Base-by-base conservation (phyloP, 2,113 vertebrate genomes). In the Phasianus colchicus region DNA sequence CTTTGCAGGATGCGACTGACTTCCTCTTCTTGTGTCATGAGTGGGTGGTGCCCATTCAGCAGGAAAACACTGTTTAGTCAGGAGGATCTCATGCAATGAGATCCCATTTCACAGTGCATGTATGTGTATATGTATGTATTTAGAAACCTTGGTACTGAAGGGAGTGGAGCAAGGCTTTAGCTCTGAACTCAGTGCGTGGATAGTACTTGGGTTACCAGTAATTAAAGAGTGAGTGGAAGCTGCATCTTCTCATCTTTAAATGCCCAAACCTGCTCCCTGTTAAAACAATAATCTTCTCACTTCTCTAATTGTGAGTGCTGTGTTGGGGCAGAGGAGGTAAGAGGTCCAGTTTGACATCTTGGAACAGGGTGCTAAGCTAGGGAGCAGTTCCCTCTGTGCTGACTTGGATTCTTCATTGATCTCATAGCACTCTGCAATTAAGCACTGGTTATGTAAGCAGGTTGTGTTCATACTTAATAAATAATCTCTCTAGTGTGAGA, bases 11-110 rank as follows among this genome's bases (percentile, higher is more conserved):
- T 90, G 57, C 2, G 2, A 10, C 25, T 75, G 25, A 12, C 54
- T 94, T 91, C 76, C 92, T 83, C 12, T 17, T 77, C 40, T 63
- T 88, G 50, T 86, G 87, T 71, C 50, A 63, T 15, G 55, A 54
- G 45, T 71, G 79, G 64, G 52, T 78, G 76, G 71, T 81, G 61
- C 47, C 65, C 25, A 10, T 4, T 2, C 40, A 29, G 60, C 45
- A 16, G 67, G 55, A 11, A 45, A 48, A 30, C 13, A 1, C 29
- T 79, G 7, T 40, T 88, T 30, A 13, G 34, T 34, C 36, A 34
- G 67, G 54, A 78, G 69, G 16, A 29, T 79, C 79, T 88, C 13
- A 1, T 77, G 45, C 64, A 34, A 1, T 29, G 25, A 67, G 11
- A 18, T 60, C 65, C 32, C 34, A 21, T 25, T 83, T 42, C 2